Conservation (phyloP, 2,888 invertebrate genomes). For the Lasioglossum figueresi region DNA sequence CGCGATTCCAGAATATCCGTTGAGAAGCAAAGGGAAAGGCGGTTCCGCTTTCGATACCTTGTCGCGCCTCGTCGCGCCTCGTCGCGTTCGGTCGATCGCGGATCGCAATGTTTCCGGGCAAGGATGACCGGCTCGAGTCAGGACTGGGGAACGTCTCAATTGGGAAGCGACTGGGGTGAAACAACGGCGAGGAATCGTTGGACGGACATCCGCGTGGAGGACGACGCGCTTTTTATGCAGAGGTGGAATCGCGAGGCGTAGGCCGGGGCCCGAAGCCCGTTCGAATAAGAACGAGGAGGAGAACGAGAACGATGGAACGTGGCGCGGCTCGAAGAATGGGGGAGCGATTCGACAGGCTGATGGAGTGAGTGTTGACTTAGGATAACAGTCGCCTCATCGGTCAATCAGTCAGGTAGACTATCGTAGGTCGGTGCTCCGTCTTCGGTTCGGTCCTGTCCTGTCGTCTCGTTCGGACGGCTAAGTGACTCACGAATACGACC, state of each 20-base stretch:
- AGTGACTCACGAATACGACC: constrained; percentile 79
- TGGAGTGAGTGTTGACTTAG: constrained; percentile 84
- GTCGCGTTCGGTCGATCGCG: not conserved
- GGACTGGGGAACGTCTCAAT: constrained; percentile 37
- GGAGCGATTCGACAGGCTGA: constrained; percentile 79
- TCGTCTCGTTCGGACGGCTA: constrained; percentile 75
- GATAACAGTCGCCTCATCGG: constrained; percentile 83
- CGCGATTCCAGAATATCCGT: constrained; percentile 62
- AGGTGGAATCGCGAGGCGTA: constrained; percentile 39
- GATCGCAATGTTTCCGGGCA: not conserved
- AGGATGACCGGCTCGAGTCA: not conserved
- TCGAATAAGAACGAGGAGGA: constrained; percentile 8
- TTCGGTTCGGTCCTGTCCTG: constrained; percentile 74
- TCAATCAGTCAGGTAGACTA: constrained; percentile 83
- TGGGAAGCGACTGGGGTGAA: not conserved
- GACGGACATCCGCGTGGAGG: constrained; percentile 4
- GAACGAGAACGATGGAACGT: constrained; percentile 46
- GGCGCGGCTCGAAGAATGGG: constrained; percentile 40
- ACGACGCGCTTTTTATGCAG: constrained; percentile 39
- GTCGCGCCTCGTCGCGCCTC: not conserved
- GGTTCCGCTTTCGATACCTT: constrained; percentile 13
- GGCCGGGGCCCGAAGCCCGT: not conserved
- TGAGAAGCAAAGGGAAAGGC: constrained; percentile 62
- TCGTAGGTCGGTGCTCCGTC: constrained; percentile 79
- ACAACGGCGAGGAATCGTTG: not conserved